These are phyloP conservation scores for Notospermus geniculatus DNA, from an alignment of 1,140 invertebrate species.

Conservation along the genomic window DNA sequence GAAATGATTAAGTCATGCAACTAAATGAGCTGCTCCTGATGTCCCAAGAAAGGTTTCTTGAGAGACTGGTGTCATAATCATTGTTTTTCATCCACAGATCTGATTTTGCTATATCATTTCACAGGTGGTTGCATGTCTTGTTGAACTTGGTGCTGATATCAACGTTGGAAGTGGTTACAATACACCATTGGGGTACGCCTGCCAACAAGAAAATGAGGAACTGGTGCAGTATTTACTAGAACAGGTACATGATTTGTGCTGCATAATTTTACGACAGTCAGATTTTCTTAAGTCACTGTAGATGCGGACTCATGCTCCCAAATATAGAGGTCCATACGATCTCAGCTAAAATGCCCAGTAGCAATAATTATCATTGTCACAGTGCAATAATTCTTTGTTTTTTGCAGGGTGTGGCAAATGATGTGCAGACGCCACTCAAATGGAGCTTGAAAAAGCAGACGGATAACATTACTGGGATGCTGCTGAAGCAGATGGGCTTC, in stretches of 20 bases:
- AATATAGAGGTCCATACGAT: too few relatives aligned
- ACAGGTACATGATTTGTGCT: slow-evolving; percentile 28
- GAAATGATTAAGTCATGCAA: slow-evolving; percentile 5
- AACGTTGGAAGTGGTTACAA: slow-evolving; percentile 28
- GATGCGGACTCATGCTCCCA: too few relatives aligned
- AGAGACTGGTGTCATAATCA: too few relatives aligned
- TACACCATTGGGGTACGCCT: slow-evolving; percentile 37
- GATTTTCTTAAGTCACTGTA: too few relatives aligned
- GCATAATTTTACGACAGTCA: too few relatives aligned
- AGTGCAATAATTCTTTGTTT: too few relatives aligned
- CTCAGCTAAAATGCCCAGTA: too few relatives aligned
- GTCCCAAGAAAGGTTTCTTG: too few relatives aligned
- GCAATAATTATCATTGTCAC: too few relatives aligned
- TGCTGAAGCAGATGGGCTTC: slow-evolving; percentile 26
- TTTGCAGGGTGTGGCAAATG: slow-evolving; percentile 14
- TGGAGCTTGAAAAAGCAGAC: slow-evolving; percentile 25
- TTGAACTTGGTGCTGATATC: slow-evolving; percentile 41
- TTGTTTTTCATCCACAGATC: not conserved
- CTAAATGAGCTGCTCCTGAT: too few relatives aligned
- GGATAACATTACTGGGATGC: slow-evolving; percentile 31
- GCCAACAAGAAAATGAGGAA: slow-evolving; percentile 28
- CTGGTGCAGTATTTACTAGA: slow-evolving; percentile 33
- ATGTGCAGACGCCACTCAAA: slow-evolving; percentile 31
- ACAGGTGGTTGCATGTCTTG: slow-evolving; percentile 40
- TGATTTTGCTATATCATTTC: not conserved